phyloP scores from a whole-genome alignment of 2,113 vertebrate genomes.

The Zootoca vivipara region DNA sequence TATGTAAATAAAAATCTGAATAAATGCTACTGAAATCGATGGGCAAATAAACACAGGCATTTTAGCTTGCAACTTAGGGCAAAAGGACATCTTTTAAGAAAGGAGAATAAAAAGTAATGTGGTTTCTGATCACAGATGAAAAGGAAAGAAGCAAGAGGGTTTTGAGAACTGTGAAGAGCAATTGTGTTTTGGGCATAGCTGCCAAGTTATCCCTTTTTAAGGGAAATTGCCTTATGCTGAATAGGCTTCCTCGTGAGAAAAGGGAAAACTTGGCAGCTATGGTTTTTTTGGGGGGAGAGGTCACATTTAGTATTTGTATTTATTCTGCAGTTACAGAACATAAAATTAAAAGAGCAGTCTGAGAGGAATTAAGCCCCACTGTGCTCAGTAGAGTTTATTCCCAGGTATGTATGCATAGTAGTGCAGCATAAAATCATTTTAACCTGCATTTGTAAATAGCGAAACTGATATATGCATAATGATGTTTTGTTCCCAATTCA shows the following conservation, averaged over 20 bases:
- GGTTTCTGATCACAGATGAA: too few relatives aligned
- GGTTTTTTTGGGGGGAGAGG: constrained; percentile 32
- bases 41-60: too few relatives aligned
- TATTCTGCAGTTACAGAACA: constrained; percentile 45
- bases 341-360: constrained; percentile 38
- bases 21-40: too few relatives aligned
- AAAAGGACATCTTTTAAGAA: too few relatives aligned
- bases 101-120: too few relatives aligned
- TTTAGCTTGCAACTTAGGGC: too few relatives aligned
- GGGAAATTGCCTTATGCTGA: too few relatives aligned
- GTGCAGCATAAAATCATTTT: constrained; percentile 29
- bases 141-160: neutral
- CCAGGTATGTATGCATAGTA: neutral
- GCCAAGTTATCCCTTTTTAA: too few relatives aligned
- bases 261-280: too few relatives aligned
- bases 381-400: neutral
- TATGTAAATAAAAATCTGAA: too few relatives aligned
- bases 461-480: constrained; percentile 39
- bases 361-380: neutral
- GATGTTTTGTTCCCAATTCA: constrained; percentile 53
- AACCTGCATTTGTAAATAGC: constrained; percentile 62
- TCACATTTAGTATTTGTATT: constrained; percentile 27
- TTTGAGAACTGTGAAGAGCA: neutral
- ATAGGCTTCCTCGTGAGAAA: too few relatives aligned
- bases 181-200: too few relatives aligned